A percentile compares a stretch with the other conserved stretches of the same genome.
Conservation (phyloP, 1,140 invertebrate species). For the Camponotus pennsylvanicus region DNA sequence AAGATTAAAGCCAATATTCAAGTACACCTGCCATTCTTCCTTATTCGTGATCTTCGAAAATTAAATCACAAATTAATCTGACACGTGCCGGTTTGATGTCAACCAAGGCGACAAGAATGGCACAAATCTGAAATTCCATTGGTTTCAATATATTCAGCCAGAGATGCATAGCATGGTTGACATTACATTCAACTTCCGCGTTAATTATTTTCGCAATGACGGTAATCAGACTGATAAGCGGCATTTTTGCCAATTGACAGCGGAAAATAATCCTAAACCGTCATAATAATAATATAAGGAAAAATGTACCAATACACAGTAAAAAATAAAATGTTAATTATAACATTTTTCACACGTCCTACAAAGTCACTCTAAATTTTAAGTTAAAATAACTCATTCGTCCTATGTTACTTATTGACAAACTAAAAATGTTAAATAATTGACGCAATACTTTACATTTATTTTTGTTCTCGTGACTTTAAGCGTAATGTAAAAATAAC, state of each 20-base stretch:
- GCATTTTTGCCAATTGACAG: constrained; percentile 6
- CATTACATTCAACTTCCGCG: constrained; percentile 8
- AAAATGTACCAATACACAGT: too few species aligned
- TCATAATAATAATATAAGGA: neutral
- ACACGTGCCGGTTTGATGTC: constrained; percentile 50
- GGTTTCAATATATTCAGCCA: constrained; percentile 49
- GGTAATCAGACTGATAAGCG: neutral
- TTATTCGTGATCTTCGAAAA: neutral
- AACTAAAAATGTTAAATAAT: too few species aligned
- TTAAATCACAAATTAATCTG: constrained; percentile 65
- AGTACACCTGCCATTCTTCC: neutral
- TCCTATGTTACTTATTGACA: too few species aligned
- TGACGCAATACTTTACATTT: too few species aligned
- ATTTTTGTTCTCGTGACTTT: too few species aligned
- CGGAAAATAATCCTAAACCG: neutral
- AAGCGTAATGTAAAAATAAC: too few species aligned
- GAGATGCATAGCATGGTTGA: neutral
- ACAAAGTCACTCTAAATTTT: too few species aligned
- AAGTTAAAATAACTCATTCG: too few species aligned
- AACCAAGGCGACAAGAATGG: constrained; percentile 34
- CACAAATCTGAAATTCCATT: constrained; percentile 53
- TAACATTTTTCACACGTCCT: too few species aligned
- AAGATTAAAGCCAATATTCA: constrained; percentile 54
- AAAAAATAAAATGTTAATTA: too few species aligned
- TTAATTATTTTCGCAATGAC: constrained; percentile 40